These are phyloP conservation scores for Tylochromis polylepis DNA, from an alignment of 2,113 vertebrate genomes.

Conservation along the genomic window DNA sequence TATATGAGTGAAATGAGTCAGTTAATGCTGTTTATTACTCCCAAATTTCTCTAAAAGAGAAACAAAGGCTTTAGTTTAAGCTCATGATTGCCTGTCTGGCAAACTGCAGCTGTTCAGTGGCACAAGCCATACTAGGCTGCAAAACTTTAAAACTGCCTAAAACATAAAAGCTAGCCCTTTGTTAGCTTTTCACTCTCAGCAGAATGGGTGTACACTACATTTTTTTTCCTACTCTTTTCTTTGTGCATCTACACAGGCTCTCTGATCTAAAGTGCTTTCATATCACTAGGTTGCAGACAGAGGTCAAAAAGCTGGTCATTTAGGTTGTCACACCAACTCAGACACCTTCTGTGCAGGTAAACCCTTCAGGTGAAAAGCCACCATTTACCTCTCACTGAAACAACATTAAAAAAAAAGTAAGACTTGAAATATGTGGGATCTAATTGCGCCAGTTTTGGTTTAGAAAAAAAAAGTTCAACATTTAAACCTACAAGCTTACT, in stretches of 20 bases:
- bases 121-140: neutral
- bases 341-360: neutral
- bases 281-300: constrained; percentile 10
- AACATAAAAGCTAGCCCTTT: neutral
- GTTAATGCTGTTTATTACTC: neutral
- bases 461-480: neutral
- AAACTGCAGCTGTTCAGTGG: neutral
- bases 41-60: neutral
- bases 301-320: neutral
- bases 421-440: neutral
- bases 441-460: neutral
- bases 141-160: neutral
- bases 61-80: neutral
- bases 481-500: neutral
- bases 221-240: neutral
- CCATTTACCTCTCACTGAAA: neutral
- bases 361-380: neutral
- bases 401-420: neutral
- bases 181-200: neutral
- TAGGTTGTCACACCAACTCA: neutral
- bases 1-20: neutral
- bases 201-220: neutral
- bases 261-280: constrained; percentile 14
- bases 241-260: neutral
- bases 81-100: neutral